Conservation (phyloP, 2,888 invertebrate species). For the Drosophila infuscata region DNA sequence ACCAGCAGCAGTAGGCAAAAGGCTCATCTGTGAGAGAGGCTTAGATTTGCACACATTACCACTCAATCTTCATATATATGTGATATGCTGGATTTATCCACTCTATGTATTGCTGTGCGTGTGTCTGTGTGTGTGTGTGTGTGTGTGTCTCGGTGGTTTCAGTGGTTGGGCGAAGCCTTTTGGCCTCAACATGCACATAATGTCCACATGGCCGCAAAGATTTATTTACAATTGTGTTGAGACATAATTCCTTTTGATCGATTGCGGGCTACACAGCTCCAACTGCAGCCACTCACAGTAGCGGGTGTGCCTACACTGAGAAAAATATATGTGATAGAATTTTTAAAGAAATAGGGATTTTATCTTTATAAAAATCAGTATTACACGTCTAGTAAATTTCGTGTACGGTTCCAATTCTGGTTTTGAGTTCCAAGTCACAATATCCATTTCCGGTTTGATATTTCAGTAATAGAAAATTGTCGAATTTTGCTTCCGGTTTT, state of each 20-base stretch:
- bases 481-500: not conserved
- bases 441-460: not conserved
- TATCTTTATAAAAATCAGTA: too few relatives aligned
- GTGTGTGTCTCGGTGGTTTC: conserved; percentile 19
- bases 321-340: not conserved
- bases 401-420: not conserved
- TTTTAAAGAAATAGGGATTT: too few relatives aligned
- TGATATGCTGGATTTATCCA: conserved; percentile 68
- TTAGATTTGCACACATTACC: conserved; percentile 80
- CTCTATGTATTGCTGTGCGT: conserved; percentile 6
- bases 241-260: conserved; percentile 80
- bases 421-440: not conserved
- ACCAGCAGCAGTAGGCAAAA: conserved; percentile 14
- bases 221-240: conserved; percentile 81
- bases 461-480: not conserved
- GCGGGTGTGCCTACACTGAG: not conserved
- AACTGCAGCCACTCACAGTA: conserved; percentile 2
- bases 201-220: conserved; percentile 79
- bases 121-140: conserved; percentile 3
- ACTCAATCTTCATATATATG: conserved; percentile 79
- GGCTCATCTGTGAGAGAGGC: conserved; percentile 41
- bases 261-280: conserved; percentile 57
- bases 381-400: not conserved
- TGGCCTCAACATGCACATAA: conserved; percentile 69
- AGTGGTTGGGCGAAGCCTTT: conserved; percentile 57